Conservation (phyloP, 2,113 vertebrate genomes). For the Ranitomeya imitator region DNA sequence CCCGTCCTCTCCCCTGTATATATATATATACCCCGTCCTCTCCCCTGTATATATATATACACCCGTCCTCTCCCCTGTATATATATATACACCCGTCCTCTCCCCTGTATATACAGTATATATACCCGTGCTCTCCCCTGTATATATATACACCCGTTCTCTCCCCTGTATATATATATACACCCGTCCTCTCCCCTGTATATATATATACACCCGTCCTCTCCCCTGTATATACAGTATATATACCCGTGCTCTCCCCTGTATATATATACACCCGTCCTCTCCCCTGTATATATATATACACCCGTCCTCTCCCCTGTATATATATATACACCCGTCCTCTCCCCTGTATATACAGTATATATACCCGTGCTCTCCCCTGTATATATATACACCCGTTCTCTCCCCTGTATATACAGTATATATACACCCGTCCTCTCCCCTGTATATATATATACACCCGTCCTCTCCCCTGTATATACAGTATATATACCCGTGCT, state of each 20-base stretch:
- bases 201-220: background rate
- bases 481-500: background rate
- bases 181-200: background rate
- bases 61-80: background rate
- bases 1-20: background rate
- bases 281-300: background rate
- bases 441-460: background rate
- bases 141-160: background rate
- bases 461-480: constrained; percentile 27
- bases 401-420: background rate
- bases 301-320: background rate
- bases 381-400: background rate
- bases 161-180: background rate
- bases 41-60: background rate
- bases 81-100: background rate
- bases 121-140: background rate
- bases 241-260: background rate
- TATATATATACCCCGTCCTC: too few relatives aligned
- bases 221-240: background rate
- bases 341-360: background rate
- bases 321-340: background rate
- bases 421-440: background rate
- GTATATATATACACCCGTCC: too few relatives aligned
- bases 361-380: background rate
- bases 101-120: background rate